Conservation (phyloP, 2,797 vertebrate species). For the Coreius guichenoti region DNA sequence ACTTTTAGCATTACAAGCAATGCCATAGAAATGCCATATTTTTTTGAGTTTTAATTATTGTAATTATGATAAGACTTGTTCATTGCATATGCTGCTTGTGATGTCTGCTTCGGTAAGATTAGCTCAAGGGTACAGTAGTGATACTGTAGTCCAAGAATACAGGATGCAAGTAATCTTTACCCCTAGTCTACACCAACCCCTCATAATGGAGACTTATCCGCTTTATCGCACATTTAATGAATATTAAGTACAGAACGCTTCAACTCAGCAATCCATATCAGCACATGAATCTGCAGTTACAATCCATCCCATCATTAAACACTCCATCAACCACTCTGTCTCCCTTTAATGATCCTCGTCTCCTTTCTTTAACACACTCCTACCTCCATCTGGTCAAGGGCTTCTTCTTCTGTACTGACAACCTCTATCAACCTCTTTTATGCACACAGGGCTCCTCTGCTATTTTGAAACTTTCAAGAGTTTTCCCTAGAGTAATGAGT, state of each 20-base stretch:
- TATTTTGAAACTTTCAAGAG: neutral
- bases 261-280: constrained; percentile 64
- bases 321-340: constrained; percentile 44
- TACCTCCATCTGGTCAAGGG: constrained; percentile 3
- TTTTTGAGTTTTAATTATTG: neutral
- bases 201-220: constrained; percentile 12
- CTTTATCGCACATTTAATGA: constrained; percentile 32
- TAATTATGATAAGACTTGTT: neutral
- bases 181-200: neutral
- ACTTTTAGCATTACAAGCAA: neutral
- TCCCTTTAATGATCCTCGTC: constrained; percentile 32
- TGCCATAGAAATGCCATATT: neutral
- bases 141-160: neutral
- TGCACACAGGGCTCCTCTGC: neutral
- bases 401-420: neutral
- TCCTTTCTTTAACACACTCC: constrained; percentile 1
- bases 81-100: neutral
- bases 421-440: neutral
- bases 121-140: neutral
- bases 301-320: constrained; percentile 57
- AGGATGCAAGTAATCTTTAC: neutral
- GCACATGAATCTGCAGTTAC: constrained; percentile 44
- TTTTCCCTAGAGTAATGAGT: constrained; percentile 15
- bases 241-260: constrained; percentile 65
- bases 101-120: neutral